These are phyloP conservation scores for Pimpla rufipes DNA, from an alignment of 2,888 invertebrate genomes.

Conservation along the genomic window DNA sequence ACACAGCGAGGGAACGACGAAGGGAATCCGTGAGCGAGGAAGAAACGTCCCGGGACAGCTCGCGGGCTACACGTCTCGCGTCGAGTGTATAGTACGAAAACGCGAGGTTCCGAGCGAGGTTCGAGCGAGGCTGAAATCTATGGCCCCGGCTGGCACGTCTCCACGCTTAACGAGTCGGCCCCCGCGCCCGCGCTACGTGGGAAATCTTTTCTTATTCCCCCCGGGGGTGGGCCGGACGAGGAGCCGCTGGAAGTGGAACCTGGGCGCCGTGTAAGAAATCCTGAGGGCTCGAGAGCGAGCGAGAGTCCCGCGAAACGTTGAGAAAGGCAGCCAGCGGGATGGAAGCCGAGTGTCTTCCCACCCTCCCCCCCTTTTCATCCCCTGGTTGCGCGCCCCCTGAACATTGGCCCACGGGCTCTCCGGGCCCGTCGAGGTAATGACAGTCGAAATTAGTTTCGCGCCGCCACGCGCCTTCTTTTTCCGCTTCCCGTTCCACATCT, in stretches of 20 bases:
- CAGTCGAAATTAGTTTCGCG: constrained; percentile 71
- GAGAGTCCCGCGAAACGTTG: constrained; percentile 32
- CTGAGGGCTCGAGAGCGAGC: constrained; percentile 51
- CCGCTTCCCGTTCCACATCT: background rate
- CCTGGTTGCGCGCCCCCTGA: background rate
- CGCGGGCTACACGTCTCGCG: constrained; percentile 3
- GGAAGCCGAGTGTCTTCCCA: constrained; percentile 50
- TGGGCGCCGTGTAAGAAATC: constrained; percentile 41
- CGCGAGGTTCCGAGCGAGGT: constrained; percentile 25
- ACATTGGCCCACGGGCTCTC: constrained; percentile 34
- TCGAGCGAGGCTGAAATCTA: constrained; percentile 57
- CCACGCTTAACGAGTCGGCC: constrained; percentile 66
- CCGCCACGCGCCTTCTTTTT: constrained; percentile 27
- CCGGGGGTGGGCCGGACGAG: constrained; percentile 6
- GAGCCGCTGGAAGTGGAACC: too few relatives aligned
- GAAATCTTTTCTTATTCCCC: constrained; percentile 65
- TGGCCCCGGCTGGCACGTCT: constrained; percentile 67
- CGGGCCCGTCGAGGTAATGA: constrained; percentile 58
- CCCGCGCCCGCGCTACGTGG: constrained; percentile 57
- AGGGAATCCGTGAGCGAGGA: constrained; percentile 50
- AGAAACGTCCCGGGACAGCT: constrained; percentile 62
- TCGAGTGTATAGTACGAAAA: constrained; percentile 12
- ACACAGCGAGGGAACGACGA: too few relatives aligned
- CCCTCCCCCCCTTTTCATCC: constrained; percentile 39
- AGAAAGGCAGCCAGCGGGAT: constrained; percentile 36